A percentile compares a stretch with the other conserved stretches of the same genome.
Conservation (phyloP, 2,888 invertebrate species). For the Melolontha melolontha region DNA sequence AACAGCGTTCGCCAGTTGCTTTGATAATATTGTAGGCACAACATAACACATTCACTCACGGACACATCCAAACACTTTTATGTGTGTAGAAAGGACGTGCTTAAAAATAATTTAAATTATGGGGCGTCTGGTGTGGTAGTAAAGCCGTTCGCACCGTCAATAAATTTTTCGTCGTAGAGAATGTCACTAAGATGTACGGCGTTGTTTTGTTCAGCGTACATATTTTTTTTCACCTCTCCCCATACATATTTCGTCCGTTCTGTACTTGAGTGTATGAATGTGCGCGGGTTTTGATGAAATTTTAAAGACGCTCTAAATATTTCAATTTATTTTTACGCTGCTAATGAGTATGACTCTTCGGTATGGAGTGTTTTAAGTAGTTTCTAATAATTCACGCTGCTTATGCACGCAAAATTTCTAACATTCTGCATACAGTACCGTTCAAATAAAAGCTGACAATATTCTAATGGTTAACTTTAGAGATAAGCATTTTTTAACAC, state of each 20-base stretch:
- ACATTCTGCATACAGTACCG: too few species aligned
- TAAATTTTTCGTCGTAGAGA: conserved; percentile 28
- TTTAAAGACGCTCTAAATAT: conserved; percentile 22
- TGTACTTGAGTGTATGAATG: neutral
- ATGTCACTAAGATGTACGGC: conserved; percentile 32
- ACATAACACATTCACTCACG: neutral
- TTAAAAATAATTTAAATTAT: conserved; percentile 39
- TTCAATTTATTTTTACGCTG: neutral
- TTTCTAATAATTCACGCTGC: neutral
- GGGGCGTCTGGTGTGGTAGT: conserved; percentile 30
- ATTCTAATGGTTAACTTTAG: too few species aligned
- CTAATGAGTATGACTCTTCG: conserved; percentile 6
- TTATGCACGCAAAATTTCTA: too few species aligned
- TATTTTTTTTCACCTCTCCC: conserved; percentile 4
- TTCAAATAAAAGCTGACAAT: neutral
- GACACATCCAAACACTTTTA: conserved; percentile 9
- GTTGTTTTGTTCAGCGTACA: conserved; percentile 22
- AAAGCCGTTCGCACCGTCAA: conserved; percentile 34
- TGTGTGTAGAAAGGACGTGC: conserved; percentile 11
- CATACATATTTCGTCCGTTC: too few species aligned
- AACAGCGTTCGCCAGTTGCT: conserved; percentile 35
- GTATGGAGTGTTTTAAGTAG: neutral
- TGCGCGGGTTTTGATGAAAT: conserved; percentile 11
- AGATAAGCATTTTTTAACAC: too few species aligned
- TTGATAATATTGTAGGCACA: conserved; percentile 32